Base-by-base conservation (phyloP, 2,888 invertebrate genomes). In the Dimorphilus gyrociliatus region DNA sequence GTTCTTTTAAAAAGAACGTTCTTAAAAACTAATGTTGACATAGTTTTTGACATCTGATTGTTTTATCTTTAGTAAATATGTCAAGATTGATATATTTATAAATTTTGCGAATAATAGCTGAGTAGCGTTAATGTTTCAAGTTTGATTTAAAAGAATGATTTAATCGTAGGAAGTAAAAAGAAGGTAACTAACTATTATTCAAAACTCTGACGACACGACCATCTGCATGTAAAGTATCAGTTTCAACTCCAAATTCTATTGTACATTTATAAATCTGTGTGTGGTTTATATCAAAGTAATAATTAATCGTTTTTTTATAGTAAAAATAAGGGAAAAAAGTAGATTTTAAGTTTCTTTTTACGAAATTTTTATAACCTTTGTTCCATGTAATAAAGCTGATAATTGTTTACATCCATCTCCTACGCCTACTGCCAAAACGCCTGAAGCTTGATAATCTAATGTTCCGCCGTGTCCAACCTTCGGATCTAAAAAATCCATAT, bases 401-500 rank as follows among this genome's bases (percentile, higher is more conserved):
- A 36, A 27, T 13, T 31, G 27, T 30, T 30, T 21, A 27, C 36
- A 36, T 2, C 36, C 36, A 10, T 17, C 18, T 15, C 31, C 36
- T 4, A 36, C 16, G n/a, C 36, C 36, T 13, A 36, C 19, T 4
- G 30, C 24, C 24, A 36, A 23, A 8, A 36, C 34, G n/a, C 36
- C 36, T 6, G 23, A 19, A 3, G 36, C 36, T 15, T 28, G 30
- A 13, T 19, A 14, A 19, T 36, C 36, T 7, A 36, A 29, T 15
- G 34, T 34, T 5, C 36, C 36, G 7, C 36, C 36, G 21, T 36
- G 36, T 16, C 36, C 36, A 17, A 36, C 28, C 30, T 34, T 36
- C 17, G n/a, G n/a, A n/a, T n/a, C n/a, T n/a, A n/a, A n/a, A n/a
- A n/a, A n/a, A n/a, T n/a, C n/a, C n/a, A n/a, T n/a, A n/a, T n/a